Evolutionary conservation across 2,888 invertebrate genomes (phyloP), one percentile per base, ranked within the genome.

Genomic region (Diarsia dahlii): DNA sequence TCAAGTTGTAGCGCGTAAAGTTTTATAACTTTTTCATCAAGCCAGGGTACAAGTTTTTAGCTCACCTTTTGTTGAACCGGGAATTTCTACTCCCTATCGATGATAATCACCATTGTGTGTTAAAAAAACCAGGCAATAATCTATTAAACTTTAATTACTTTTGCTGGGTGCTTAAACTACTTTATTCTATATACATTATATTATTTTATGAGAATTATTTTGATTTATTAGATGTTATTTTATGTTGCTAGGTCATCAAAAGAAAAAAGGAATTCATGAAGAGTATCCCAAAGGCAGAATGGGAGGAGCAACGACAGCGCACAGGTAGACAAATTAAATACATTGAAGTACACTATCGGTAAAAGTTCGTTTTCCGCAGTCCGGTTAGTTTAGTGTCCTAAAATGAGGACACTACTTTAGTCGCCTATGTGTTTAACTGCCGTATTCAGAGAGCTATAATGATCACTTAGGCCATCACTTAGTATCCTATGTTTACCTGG

Each of bases 191-290:
- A n/a, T n/a, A n/a, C n/a, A n/a, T n/a, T n/a, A n/a, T n/a, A n/a
- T n/a, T 10, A n/a, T 52, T 54, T 10, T 18, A 15, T 54, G 39
- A 18, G 6, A 54, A 23, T 54, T 67, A 10, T 3, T n/a, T 23
- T 15, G 3, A 39, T 18, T 10, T 20, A 15, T 20, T 8, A 1
- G 1, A 46, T 12, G 3, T 10, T 8, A 10, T 34, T 3, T 60
- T 28, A 10, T 52, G 15, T 70, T 46, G 3, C 15, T 80, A 88
- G 88, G 84, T 87, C 10, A 88, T 88, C n/a, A 48, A 88, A 74
- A 85, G 77, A 65, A 88, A 85, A 60, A 82, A 81, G 64, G 75
- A 83, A 72, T 66, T 68, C 28, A 70, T 84, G 70, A 81, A 79
- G 65, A 82, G 56, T 13, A 72, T 82, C 0, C 54, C 85, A 71